phyloP scores from a whole-genome alignment of 2,888 invertebrate genomes.

The Encarsia formosa region DNA sequence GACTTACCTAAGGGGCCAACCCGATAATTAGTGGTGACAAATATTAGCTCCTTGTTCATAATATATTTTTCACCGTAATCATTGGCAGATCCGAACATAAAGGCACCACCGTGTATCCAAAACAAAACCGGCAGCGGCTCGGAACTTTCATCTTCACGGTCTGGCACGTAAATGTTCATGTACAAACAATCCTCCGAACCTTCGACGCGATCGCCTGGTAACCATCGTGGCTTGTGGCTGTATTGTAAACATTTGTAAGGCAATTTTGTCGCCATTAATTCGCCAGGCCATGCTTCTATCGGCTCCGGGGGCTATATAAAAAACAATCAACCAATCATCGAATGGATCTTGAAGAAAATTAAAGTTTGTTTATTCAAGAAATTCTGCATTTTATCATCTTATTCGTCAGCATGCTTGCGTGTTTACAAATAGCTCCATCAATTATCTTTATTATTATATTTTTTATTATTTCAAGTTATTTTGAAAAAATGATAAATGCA shows the following conservation, averaged over 20 bases:
- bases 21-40: constrained; percentile 18
- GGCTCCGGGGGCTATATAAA: constrained; percentile 36
- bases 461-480: no score
- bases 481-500: no score
- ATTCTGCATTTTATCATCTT: no score
- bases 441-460: no score
- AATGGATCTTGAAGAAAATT: no score
- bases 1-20: constrained; percentile 23
- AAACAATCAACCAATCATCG: no score
- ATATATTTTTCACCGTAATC: constrained; percentile 4
- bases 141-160: constrained; percentile 9
- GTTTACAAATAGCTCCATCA: no score
- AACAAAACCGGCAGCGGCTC: constrained; percentile 12
- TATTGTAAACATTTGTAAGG: constrained; percentile 11
- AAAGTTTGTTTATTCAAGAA: no score
- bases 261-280: constrained; percentile 11
- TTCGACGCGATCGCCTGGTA: constrained; percentile 1
- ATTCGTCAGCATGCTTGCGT: no score
- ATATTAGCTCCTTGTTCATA: constrained; percentile 13
- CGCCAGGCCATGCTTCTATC: constrained; percentile 32
- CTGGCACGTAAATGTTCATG: constrained; percentile 19
- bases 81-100: constrained; percentile 3
- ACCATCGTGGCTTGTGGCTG: constrained; percentile 9
- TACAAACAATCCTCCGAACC: constrained; percentile 22
- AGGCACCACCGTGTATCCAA: constrained; percentile 20